Percentiles rank a stretch among this genome's conserved stretches.
Conservation (phyloP, 2,888 invertebrate species). For the Panzeria rudis region DNA sequence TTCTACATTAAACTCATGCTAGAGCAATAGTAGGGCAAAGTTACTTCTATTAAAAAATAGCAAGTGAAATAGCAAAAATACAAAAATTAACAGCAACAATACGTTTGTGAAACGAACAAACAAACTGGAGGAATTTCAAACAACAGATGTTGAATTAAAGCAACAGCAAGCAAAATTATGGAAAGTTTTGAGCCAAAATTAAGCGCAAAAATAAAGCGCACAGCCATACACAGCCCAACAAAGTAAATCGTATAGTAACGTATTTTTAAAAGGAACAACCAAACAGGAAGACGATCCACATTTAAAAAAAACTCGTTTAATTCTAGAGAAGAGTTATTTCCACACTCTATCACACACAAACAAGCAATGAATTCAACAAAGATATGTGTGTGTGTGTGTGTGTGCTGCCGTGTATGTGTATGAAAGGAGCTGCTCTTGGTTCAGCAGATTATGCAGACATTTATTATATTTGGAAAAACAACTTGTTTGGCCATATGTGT, state of each 20-base stretch:
- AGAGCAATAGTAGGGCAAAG: slow-evolving; percentile 19
- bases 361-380: slow-evolving; percentile 19
- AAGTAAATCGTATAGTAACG: slow-evolving; percentile 53
- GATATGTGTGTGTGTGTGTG: neutral
- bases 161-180: slow-evolving; percentile 49
- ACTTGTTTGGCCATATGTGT: slow-evolving; percentile 65
- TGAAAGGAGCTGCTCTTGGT: slow-evolving; percentile 21
- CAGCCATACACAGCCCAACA: slow-evolving; percentile 1
- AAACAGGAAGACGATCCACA: slow-evolving; percentile 39
- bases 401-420: too few species aligned
- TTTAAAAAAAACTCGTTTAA: neutral
- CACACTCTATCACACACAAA: slow-evolving; percentile 21
- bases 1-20: slow-evolving; percentile 39
- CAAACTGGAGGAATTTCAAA: slow-evolving; percentile 46
- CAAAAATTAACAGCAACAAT: slow-evolving; percentile 12
- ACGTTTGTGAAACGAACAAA: slow-evolving; percentile 49
- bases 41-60: slow-evolving; percentile 13
- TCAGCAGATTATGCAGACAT: slow-evolving; percentile 63
- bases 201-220: slow-evolving; percentile 21
- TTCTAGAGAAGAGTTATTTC: slow-evolving; percentile 31
- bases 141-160: slow-evolving; percentile 64
- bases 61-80: slow-evolving; percentile 46
- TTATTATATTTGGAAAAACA: slow-evolving; percentile 63
- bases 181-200: slow-evolving; percentile 44
- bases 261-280: slow-evolving; percentile 38